A percentile compares a stretch with the other conserved stretches of the same genome.
These are phyloP conservation scores for Chaetodon auriga DNA, from an alignment of 2,113 vertebrate genomes.

Conservation along the genomic window DNA sequence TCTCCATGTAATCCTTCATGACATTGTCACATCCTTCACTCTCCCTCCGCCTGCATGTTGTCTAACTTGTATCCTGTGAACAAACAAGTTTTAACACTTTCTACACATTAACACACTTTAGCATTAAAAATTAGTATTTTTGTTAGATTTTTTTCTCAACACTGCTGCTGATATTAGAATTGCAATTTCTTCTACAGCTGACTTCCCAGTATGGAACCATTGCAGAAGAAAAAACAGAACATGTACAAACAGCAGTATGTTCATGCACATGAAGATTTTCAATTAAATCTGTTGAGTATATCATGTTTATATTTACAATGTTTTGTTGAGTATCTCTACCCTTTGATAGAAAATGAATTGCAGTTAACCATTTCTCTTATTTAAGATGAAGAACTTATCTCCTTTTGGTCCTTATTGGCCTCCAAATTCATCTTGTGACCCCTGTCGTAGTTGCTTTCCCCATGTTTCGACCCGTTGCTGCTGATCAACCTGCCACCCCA, in stretches of 20 bases:
- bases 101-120: too few relatives aligned
- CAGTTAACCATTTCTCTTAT: too few relatives aligned
- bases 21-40: slow-evolving; percentile 12
- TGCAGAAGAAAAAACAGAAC: too few relatives aligned
- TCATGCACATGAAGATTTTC: background rate
- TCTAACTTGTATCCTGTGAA: background rate
- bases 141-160: background rate
- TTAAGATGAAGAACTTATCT: background rate
- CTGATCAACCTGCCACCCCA: background rate
- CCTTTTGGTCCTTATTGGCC: too few relatives aligned
- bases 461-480: background rate
- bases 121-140: background rate
- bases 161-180: background rate
- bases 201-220: too few relatives aligned
- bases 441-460: background rate
- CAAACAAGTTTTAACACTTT: background rate
- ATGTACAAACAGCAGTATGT: too few relatives aligned
- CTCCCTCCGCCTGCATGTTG: background rate
- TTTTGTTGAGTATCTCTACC: background rate
- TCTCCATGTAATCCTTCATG: background rate
- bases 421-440: background rate
- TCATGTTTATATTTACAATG: background rate
- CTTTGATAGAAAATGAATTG: background rate
- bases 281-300: background rate
- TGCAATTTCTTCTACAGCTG: background rate